Evolutionary conservation across 1,140 invertebrate genomes (phyloP), one percentile per base, ranked within the genome.

Genomic region (Megalopta genalis): DNA sequence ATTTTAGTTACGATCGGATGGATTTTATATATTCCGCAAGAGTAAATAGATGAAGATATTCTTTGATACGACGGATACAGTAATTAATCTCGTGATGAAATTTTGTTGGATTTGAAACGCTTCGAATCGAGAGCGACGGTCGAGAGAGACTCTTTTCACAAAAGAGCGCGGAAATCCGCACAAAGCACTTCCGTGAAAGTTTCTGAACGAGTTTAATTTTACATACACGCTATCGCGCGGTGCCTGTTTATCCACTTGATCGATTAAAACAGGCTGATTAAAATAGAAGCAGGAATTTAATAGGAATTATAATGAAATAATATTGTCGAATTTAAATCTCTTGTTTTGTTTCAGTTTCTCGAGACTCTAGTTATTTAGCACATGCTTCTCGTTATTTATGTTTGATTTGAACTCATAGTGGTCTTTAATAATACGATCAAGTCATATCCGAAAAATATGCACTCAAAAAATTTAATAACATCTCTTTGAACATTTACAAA

Each of bases 171-270:
- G 46, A 64, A 71, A 83, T 57, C 67, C 62, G 68, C 46, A 46
- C 63, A 4, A 39, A 16, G 27, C 25, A 57, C 63, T 83, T 83
- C 73, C 79, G 82, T 57, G 82, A 83, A 83, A 81, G 82, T 83
- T 81, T 25, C 64, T 76, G 65, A 66, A 39, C 25, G 67, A 39
- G n/a, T 37, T 42, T 68, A 72, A 83, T 83, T 81, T 68, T 46
- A 27, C 67, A 54, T 54, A 25, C 18, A 12, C 8, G 42, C 25
- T 32, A 9, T 12, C 77, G 46, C 12, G 21, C 25, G 12, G 32
- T 37, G 5, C 14, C 6, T 54, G 23, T 70, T 66, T 74, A 32
- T 63, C 69, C 39, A 65, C 23, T 66, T n/a, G 78, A 72, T 83
- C 57, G 27, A 80, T 71, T 52, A 37, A 81, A 81, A 46, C 66